Evolutionary conservation across 2,113 vertebrate genomes (phyloP).

Genomic region (Eupsittula cactorum): DNA sequence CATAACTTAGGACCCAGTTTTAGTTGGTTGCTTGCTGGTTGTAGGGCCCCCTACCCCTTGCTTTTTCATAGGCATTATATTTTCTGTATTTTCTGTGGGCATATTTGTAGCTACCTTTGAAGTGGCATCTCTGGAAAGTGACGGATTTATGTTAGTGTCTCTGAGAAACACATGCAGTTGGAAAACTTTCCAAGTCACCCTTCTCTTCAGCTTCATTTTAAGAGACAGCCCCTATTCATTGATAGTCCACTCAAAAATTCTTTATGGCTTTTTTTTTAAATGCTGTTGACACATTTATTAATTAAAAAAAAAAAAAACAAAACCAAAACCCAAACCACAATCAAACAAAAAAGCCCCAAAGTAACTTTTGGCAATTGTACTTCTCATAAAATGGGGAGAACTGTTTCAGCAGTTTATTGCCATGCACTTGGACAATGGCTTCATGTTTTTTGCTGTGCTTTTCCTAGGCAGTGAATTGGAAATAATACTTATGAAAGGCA

Average conservation of each 20-base stretch:
- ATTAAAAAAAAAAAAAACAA: background rate
- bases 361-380: background rate
- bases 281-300: background rate
- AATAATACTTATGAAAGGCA: background rate
- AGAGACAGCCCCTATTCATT: background rate
- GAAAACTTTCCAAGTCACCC: background rate
- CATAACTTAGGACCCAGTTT: background rate
- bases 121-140: background rate
- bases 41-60: rapidly evolving
- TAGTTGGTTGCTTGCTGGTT: background rate
- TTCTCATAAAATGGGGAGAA: background rate
- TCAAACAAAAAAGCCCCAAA: background rate
- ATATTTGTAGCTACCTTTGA: background rate
- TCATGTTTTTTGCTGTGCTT: background rate
- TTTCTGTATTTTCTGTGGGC: background rate
- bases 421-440: background rate
- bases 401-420: background rate
- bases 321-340: background rate
- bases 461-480: background rate
- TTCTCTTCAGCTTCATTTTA: background rate
- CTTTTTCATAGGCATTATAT: background rate
- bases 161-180: background rate
- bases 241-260: background rate
- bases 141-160: background rate
- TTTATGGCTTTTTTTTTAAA: background rate